Evolutionary conservation across 2,888 invertebrate species (phyloP), one percentile per base, ranked within the genome.

Genomic region (Agrochola circellaris): DNA sequence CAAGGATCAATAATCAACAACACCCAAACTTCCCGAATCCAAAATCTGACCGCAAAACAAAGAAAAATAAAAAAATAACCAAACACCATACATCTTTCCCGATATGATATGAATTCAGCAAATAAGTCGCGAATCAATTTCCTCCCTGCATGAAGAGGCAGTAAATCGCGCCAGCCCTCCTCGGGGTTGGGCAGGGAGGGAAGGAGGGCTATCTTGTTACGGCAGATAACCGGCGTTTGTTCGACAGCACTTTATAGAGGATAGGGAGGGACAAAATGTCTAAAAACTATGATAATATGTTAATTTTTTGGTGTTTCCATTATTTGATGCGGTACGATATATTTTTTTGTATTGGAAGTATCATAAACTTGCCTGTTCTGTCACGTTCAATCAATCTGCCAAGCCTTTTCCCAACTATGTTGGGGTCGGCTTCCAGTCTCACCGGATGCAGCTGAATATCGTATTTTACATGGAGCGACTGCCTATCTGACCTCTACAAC

Each of bases 261-360:
- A 87, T 84, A 85, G 85, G 87, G 82, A 88, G 86, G 91, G 89
- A 88, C 88, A 85, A 89, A 90, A 85, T 89, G 88, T 88, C 89
- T 90, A 93, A 93, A 93, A 93, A 93, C 93, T 93, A 91, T 92
- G 91, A 92, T 91, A 86, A 76, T 83, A 93, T 93, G 93, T 88
- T 87, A 93, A 93, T 92, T 87, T 84, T 83, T 83, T 72, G 2
- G 51, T 34, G 91, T 87, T 79, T 84, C 77, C 92, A 81, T 88
- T 89, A 85, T 83, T 60, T 30, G 15, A 13, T 15, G 71, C 80
- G 83, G 23, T 30, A 87, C 88, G 87, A 61, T 48, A 2, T 20
- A 20, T 67, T 13, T 20, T 45, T n/a, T n/a, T 1, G n/a, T 8
- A 30, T 30, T 20, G 3, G 4, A 45, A 2, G 1, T 1, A 65